These are phyloP conservation scores for Sarcophaga caerulescens DNA, from an alignment of 2,888 invertebrate genomes.

Conservation along the genomic window DNA sequence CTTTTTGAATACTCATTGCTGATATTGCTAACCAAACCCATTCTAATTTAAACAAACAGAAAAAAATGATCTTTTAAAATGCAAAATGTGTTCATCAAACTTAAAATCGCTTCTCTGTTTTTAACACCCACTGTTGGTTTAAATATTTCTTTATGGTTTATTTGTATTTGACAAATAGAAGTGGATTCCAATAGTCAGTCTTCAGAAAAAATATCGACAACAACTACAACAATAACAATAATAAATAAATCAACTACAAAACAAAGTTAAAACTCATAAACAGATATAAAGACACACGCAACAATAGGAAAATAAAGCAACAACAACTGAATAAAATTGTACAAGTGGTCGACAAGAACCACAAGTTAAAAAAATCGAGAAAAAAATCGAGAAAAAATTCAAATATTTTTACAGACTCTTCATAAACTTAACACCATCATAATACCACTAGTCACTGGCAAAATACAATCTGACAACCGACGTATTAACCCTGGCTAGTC, in stretches of 20 bases:
- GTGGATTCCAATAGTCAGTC: constrained; percentile 36
- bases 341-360: neutral
- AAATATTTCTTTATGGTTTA: constrained; percentile 17
- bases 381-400: neutral
- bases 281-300: neutral
- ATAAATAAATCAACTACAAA: constrained; percentile 27
- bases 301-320: neutral
- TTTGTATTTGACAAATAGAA: constrained; percentile 61
- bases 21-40: no score
- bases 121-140: neutral
- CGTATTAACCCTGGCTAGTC: neutral
- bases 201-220: neutral
- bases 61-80: no score
- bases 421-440: constrained; percentile 54
- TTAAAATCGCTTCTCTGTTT: no score
- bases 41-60: no score
- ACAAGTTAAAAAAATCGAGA: neutral
- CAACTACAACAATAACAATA: neutral
- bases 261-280: constrained; percentile 30
- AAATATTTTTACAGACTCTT: constrained; percentile 21
- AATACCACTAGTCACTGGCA: neutral
- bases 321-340: neutral
- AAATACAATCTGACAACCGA: neutral
- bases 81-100: no score
- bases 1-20: no score